Conservation (phyloP, 2,113 vertebrate species). For the Rattus norvegicus region DNA sequence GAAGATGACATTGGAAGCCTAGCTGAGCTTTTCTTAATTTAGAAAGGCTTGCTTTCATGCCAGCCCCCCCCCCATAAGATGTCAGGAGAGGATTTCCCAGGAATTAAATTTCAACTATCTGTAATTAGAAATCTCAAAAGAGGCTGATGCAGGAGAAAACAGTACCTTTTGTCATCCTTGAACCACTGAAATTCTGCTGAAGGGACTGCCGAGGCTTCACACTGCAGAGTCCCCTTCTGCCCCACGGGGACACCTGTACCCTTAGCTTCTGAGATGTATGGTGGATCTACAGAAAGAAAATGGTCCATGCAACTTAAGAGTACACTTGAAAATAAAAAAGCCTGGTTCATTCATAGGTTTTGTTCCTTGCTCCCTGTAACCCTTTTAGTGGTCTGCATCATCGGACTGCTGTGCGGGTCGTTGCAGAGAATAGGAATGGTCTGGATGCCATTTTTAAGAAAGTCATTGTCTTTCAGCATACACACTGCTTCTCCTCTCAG, state of each 20-base stretch:
- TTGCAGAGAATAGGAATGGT: background rate
- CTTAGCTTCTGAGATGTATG: conserved; percentile 93
- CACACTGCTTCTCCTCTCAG: background rate
- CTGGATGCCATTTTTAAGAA: rapidly evolving
- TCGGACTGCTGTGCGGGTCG: background rate
- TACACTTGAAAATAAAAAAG: background rate
- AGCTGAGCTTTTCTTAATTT: background rate
- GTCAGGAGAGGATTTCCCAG: background rate
- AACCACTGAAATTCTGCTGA: conserved; percentile 97
- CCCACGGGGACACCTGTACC: conserved; percentile 94
- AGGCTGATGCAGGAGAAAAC: rapidly evolving
- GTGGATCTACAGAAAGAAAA: conserved; percentile 89
- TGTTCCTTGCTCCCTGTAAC: background rate
- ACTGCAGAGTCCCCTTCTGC: conserved; percentile 93
- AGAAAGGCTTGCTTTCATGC: background rate
- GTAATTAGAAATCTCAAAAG: background rate
- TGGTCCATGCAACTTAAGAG: background rate
- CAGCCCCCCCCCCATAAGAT: background rate
- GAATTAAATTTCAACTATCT: background rate
- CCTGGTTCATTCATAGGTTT: background rate
- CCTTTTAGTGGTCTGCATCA: background rate
- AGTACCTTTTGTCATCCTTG: conserved; percentile 95
- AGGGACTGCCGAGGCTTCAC: conserved; percentile 95
- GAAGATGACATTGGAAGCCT: background rate
- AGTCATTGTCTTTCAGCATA: background rate